Conservation (phyloP, 2,888 invertebrate genomes). For the Chydorus sphaericus region DNA sequence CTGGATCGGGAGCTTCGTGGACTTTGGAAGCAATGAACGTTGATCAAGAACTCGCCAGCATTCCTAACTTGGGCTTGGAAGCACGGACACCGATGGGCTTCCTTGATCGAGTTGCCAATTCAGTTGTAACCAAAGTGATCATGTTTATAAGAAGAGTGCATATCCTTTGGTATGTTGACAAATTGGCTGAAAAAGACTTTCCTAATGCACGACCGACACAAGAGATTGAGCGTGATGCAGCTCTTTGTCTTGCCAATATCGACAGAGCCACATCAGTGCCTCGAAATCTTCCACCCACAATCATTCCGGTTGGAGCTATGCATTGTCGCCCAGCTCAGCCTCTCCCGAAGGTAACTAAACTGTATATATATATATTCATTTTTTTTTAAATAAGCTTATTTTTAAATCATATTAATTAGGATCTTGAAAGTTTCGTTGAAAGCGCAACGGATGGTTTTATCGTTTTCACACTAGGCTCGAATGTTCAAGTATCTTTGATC, state of each 20-base stretch:
- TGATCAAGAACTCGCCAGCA: neutral
- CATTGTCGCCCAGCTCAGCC: neutral
- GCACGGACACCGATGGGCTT: neutral
- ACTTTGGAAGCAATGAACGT: neutral
- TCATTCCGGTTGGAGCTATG: neutral
- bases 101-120: neutral
- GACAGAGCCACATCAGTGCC: neutral
- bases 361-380: too few species aligned
- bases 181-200: neutral
- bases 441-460: slow-evolving; percentile 52
- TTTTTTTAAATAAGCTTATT: too few species aligned
- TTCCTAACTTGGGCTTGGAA: neutral
- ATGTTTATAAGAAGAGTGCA: neutral
- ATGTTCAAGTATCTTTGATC: slow-evolving; percentile 59
- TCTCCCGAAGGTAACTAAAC: neutral
- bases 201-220: neutral
- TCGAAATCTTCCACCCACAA: neutral
- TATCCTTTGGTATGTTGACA: neutral
- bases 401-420: slow-evolving; percentile 18
- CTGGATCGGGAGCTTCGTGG: neutral
- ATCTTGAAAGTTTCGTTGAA: slow-evolving; percentile 46
- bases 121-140: neutral
- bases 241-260: neutral
- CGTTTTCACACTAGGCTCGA: slow-evolving; percentile 74
- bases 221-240: neutral